Conservation (phyloP, 2,113 vertebrate species). For the Manacus vitellinus region DNA sequence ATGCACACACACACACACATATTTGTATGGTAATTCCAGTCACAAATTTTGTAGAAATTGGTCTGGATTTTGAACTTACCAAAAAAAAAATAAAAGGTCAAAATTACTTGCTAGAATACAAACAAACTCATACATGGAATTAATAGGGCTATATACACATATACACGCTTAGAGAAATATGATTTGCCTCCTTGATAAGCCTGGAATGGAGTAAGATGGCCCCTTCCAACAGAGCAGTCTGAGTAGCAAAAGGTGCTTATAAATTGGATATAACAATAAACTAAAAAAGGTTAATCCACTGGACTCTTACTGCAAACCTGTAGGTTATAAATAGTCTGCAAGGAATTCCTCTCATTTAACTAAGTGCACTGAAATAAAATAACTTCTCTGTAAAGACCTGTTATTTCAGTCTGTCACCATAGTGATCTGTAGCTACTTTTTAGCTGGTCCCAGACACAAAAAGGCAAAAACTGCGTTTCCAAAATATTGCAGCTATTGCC, state of each 20-base stretch:
- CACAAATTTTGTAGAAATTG: neutral
- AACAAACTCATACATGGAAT: neutral
- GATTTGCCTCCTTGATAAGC: neutral
- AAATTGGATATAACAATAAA: neutral
- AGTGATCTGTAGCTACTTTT: neutral
- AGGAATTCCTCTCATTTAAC: neutral
- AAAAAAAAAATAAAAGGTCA: neutral
- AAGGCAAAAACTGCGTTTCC: neutral
- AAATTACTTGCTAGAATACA: neutral
- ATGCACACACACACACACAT: accelerated
- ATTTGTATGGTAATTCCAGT: neutral
- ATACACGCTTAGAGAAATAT: neutral
- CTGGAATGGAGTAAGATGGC: neutral
- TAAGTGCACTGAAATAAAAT: neutral
- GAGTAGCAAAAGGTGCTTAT: neutral
- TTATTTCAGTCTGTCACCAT: neutral
- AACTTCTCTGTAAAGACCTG: neutral
- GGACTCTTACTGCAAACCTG: neutral
- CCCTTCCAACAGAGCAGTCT: neutral
- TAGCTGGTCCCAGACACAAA: neutral
- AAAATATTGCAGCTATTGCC: neutral
- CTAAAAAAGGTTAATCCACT: neutral
- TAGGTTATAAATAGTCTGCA: neutral
- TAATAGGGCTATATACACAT: neutral
- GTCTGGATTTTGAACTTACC: neutral